These are phyloP conservation scores for Spermophilus dauricus DNA, from an alignment of 2,113 vertebrate species.

Conservation along the genomic window DNA sequence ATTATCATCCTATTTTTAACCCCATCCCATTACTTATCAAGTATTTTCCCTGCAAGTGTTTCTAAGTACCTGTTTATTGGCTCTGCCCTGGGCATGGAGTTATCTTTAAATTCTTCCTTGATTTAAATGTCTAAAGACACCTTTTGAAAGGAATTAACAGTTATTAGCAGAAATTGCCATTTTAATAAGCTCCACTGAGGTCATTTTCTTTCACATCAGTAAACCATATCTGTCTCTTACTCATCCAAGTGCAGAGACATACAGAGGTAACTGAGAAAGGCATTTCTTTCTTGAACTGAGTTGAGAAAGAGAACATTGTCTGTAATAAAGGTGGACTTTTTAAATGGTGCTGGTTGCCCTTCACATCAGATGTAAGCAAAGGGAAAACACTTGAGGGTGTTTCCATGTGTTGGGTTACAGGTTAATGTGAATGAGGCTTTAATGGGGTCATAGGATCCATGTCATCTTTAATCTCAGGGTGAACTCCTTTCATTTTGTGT, in stretches of 20 bases:
- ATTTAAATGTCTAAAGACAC: background rate
- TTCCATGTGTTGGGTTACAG: background rate
- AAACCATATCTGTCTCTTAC: background rate
- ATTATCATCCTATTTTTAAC: background rate
- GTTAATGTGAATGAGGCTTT: background rate
- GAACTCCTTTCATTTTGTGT: background rate
- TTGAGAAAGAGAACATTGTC: background rate
- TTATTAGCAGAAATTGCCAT: background rate
- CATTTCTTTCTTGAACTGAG: background rate
- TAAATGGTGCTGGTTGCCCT: background rate
- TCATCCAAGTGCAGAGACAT: background rate
- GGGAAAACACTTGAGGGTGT: background rate
- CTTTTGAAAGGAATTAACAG: background rate
- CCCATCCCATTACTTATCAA: background rate
- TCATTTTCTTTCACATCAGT: background rate
- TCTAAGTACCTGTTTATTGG: background rate
- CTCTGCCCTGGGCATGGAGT: background rate
- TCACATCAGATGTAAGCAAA: background rate
- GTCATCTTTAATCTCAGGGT: background rate
- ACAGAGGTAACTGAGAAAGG: background rate
- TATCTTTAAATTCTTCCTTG: background rate
- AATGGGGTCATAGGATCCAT: background rate
- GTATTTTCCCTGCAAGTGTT: background rate
- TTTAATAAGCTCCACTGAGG: background rate
- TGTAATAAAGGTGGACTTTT: background rate